These are phyloP conservation scores for Zoroaster sp. DNA, from an alignment of 53 echinoderm and acorn worm genomes.

Conservation along the genomic window DNA sequence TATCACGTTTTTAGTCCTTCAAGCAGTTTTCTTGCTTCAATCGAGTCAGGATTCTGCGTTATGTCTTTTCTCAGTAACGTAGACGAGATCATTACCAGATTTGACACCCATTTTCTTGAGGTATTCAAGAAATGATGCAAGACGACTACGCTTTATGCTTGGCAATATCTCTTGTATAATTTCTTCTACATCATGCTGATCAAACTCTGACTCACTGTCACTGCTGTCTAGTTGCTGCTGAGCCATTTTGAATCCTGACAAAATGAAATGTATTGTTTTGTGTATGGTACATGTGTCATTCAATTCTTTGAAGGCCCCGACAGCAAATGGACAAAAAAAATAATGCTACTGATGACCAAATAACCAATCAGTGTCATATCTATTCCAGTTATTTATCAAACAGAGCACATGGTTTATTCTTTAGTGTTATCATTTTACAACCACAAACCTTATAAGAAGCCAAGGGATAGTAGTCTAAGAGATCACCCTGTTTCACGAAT, in stretches of 20 bases:
- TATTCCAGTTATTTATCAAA: background rate
- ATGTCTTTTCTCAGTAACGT: background rate
- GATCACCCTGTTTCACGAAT: slow-evolving; percentile 1
- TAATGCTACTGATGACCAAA: too few species aligned
- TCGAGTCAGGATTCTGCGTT: background rate
- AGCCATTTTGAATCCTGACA: background rate
- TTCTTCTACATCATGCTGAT: background rate
- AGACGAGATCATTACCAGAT: background rate
- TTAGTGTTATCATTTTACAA: slow-evolving; percentile 29
- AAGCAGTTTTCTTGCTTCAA: background rate
- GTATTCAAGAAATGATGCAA: background rate
- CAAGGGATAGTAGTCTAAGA: slow-evolving; percentile 34
- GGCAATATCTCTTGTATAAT: background rate
- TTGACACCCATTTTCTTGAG: background rate
- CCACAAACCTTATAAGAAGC: slow-evolving; percentile 26
- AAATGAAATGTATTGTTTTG: background rate
- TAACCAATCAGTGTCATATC: too few species aligned
- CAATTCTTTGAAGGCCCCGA: too few species aligned
- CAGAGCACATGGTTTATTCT: slow-evolving; percentile 26
- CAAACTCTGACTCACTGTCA: background rate
- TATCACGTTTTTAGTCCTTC: background rate
- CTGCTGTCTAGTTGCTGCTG: background rate
- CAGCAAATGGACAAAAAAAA: too few species aligned
- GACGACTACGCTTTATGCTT: background rate
- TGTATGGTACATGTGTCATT: too few species aligned